Evolutionary conservation across 2,888 invertebrate genomes (phyloP), one percentile per base, ranked within the genome.

Genomic region (Serripes groenlandicus): DNA sequence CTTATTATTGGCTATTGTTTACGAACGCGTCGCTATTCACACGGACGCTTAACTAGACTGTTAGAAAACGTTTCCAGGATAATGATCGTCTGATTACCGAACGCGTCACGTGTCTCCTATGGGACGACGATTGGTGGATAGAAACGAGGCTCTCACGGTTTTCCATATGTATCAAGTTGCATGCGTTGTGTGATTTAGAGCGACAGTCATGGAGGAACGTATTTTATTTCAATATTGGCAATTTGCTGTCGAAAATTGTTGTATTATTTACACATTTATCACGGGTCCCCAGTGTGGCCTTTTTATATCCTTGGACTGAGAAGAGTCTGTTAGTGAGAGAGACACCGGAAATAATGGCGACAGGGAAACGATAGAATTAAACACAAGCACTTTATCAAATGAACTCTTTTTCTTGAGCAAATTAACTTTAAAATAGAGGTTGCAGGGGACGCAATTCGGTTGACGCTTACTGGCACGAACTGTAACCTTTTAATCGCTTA

Each of bases 221-320:
- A 66, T 66, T 66, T 66, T 66, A 66, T 66, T 74, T 80, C 71
- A 28, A 74, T 83, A 75, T 70, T 74, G 76, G 68, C 66, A 74
- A 77, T 79, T 80, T 75, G 73, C 74, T 56, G 76, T 80, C 74
- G 58, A 34, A 66, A 77, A 76, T 77, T 70, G 73, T 52, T 75
- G 78, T 79, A 77, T 83, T 79, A 79, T 69, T 76, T 83, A 79
- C 79, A 54, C 79, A 79, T 83, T 83, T 76, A 79, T 79, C 74
- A 74, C 37, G 54, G 56, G 37, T 30, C 56, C 75, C 76, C 42
- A 9, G 23, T 75, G 73, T 64, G 64, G 32, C 75, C 66, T 66
- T 28, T 5, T 21, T 23, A 26, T n/a, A 42, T 66, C 21, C n/a
- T 15, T n/a, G n/a, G 66, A 37, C 66, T 42, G 66, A 42, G 37